Conservation (phyloP, 1,140 invertebrate species). For the Conopomorpha cramerella region DNA sequence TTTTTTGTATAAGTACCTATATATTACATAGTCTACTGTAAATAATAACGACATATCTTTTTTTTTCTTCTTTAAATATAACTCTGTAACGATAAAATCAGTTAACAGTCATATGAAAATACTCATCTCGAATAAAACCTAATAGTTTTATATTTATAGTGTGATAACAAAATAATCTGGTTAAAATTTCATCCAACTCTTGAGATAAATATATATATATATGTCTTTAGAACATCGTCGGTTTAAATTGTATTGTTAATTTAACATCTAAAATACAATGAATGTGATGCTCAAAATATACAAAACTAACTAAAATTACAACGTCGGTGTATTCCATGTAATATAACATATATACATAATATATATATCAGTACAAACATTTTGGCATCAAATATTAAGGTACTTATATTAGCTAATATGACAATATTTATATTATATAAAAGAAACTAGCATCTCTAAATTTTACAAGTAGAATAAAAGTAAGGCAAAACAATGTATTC, state of each 20-base stretch:
- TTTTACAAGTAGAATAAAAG: constrained; percentile 13
- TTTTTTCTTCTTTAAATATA: too few relatives aligned
- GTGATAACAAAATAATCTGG: constrained; percentile 39
- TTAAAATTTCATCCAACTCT: too few relatives aligned
- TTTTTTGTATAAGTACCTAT: too few relatives aligned
- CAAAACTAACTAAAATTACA: neutral
- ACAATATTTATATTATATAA: too few relatives aligned
- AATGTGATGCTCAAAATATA: too few relatives aligned
- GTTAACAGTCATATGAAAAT: constrained; percentile 43
- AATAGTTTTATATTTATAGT: constrained; percentile 7
- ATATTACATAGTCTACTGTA: too few relatives aligned
- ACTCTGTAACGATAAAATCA: constrained; percentile 17
- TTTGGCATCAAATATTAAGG: constrained; percentile 18
- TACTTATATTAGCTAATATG: constrained; percentile 10
- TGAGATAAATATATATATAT: too few relatives aligned
- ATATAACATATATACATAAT: constrained; percentile 7
- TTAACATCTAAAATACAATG: too few relatives aligned
- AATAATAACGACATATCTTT: too few relatives aligned
- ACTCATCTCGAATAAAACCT: constrained; percentile 23
- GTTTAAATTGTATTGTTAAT: too few relatives aligned
- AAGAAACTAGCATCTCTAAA: constrained; percentile 19
- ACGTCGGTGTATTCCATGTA: constrained; percentile 10
- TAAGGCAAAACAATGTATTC: constrained; percentile 11
- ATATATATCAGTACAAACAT: constrained; percentile 10
- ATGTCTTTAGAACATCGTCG: constrained; percentile 20